Evolutionary conservation across 2,888 invertebrate species (phyloP), one percentile per base, ranked within the genome.

Genomic region (Furcula furcula): DNA sequence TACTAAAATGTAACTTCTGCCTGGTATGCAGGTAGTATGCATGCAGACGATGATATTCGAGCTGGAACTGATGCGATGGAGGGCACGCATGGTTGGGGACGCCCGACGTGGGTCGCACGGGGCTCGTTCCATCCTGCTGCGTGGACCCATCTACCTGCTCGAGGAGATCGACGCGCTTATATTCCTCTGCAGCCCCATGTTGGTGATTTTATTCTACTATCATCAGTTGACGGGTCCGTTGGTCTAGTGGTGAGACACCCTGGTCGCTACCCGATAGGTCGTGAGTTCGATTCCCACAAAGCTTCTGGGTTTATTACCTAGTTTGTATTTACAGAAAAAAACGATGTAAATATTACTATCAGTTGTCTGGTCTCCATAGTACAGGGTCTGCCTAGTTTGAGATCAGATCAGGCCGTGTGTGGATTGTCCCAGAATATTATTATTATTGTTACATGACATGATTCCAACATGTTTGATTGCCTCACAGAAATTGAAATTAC

Each of bases 131-230:
- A 92, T 96, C 22, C 80, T 96, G 11, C 89, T 97, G 5, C 94
- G 95, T 58, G 97, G 97, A 2, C 96, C 97, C 59, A 96, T 97
- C 91, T 92, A 94, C 55, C 92, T 93, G 60, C 89, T 97, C 7
- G 91, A 93, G 20, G 95, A 97, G 53, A 93, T 96, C 36, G 93
- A 95, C 42, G 92, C 93, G 0, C 91, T 97, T 20, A 93, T 96
- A 35, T 97, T 95, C 66, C 89, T 97, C 1, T 97, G 97, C 68
- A 95, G 95, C 60, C 97, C 97, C 0, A 88, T 97, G 94, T 97
- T 78, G 91, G 94, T 91, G 18, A 7, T 23, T 3, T 34, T 10
- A 6, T 10, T 20, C 7, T 18, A 3, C n/a, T 15, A 20, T 19
- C 22, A 19, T 6, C 2, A 12, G 6, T 14, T n/a, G n/a, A n/a